These are phyloP conservation scores for Gracilinanus agilis DNA, from an alignment of 2,113 vertebrate genomes.

Conservation along the genomic window DNA sequence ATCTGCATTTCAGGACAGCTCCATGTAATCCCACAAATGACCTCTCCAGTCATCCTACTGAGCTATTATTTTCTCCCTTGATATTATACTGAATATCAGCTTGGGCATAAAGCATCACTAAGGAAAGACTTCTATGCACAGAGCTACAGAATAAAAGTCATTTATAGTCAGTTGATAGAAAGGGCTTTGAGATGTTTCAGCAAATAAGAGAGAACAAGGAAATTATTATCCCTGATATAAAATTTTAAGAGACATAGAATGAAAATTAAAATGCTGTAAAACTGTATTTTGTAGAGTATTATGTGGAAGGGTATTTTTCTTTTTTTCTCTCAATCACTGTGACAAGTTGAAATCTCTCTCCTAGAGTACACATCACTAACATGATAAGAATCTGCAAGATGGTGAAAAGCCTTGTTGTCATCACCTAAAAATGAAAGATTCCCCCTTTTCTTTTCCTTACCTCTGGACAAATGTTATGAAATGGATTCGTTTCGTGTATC, in stretches of 20 bases:
- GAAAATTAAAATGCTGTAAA: constrained; percentile 35
- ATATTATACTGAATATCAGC: not conserved
- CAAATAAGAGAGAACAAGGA: not conserved
- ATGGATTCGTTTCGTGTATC: not conserved
- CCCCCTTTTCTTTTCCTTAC: too few species aligned
- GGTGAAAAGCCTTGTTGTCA: not conserved
- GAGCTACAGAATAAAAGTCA: not conserved
- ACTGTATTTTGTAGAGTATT: not conserved
- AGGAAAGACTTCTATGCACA: not conserved
- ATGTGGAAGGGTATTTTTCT: not conserved
- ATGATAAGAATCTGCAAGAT: not conserved
- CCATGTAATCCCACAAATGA: not conserved
- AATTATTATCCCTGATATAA: not conserved
- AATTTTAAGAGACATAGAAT: not conserved
- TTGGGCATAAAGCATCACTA: not conserved
- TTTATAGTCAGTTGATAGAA: not conserved
- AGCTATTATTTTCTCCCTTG: not conserved
- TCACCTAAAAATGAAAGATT: not conserved
- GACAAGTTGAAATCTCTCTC: not conserved
- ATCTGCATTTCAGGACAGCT: not conserved
- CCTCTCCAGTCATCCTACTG: not conserved
- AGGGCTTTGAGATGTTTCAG: not conserved
- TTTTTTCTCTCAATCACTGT: not conserved
- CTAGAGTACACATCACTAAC: not conserved
- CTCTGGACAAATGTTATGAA: not conserved